Evolutionary conservation across 2,888 invertebrate genomes (phyloP), one percentile per base, ranked within the genome.

Genomic region (Lysandra coridon): DNA sequence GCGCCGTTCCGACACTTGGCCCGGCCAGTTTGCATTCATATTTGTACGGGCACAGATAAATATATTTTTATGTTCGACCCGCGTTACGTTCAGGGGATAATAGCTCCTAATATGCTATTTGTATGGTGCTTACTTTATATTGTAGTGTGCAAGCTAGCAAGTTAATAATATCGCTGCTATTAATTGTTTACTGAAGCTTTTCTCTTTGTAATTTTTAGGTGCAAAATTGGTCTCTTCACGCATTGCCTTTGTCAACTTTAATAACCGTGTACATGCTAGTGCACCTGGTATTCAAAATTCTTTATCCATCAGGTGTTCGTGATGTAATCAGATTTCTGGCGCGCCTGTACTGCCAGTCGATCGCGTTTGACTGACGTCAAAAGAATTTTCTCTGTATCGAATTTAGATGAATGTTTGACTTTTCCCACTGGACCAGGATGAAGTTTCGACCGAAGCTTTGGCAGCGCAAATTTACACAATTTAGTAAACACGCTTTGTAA

Each of bases 11-110:
- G 90, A 89, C 90, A 91, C 90, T 94, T 94, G 91, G 91, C 88
- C 86, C 86, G 89, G 92, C 93, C 93, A 93, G 93, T 94, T 94
- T 94, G 93, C 93, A 94, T 94, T 94, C 94, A 94, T 94, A 94
- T 94, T 93, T 92, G 90, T 88, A 87, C 90, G 90, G 91, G 94
- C 92, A 94, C 93, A 94, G 94, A 93, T 94, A 94, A 94, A 94
- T 91, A 92, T 93, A 94, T 94, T 93, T 93, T 93, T 93, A 93
- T 92, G 92, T 94, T 92, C 93, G 89, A 92, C 92, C 94, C 94
- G 89, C 91, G 94, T 94, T 94, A 92, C 90, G 90, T 91, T 91
- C 87, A 85, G 86, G 89, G 86, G 89, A 92, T 94, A 93, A 94
- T 93, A 93, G 91, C 91, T 90, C 85, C 82, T 79, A 62, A 73